Conservation (phyloP, 1,140 invertebrate species). For the Diorhabda elongata region DNA sequence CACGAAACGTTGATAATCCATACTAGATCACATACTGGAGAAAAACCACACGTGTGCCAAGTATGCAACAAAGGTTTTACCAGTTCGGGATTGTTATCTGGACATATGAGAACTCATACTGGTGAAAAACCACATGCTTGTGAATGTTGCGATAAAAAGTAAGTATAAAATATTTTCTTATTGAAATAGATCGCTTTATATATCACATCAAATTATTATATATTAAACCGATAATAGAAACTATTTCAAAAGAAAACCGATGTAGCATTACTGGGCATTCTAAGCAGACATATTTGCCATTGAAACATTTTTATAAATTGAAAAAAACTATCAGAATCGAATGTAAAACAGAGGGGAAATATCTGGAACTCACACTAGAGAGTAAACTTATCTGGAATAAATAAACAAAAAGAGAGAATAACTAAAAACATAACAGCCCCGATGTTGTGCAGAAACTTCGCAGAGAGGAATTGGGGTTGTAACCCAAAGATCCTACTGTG, state of each 20-base stretch:
- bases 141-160: constrained; percentile 42
- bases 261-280: too few relatives aligned
- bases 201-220: background rate
- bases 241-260: background rate
- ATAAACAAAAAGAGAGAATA: too few relatives aligned
- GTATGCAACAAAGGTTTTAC: constrained; percentile 48
- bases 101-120: constrained; percentile 43
- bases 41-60: constrained; percentile 48
- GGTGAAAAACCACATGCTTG: constrained; percentile 42
- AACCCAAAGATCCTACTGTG: too few relatives aligned
- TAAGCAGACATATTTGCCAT: too few relatives aligned
- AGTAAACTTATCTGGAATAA: too few relatives aligned
- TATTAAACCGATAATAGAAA: background rate
- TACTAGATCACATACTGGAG: constrained; percentile 46
- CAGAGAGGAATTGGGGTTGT: too few relatives aligned
- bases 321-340: too few relatives aligned
- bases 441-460: too few relatives aligned
- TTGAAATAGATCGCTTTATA: background rate
- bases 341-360: too few relatives aligned
- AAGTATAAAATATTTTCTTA: constrained; percentile 17
- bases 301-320: too few relatives aligned
- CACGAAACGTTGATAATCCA: constrained; percentile 48
- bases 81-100: constrained; percentile 40
- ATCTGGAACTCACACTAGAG: too few relatives aligned
- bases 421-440: too few relatives aligned